Conservation (phyloP, 2,797 vertebrate species). For the Cygnus olor region DNA sequence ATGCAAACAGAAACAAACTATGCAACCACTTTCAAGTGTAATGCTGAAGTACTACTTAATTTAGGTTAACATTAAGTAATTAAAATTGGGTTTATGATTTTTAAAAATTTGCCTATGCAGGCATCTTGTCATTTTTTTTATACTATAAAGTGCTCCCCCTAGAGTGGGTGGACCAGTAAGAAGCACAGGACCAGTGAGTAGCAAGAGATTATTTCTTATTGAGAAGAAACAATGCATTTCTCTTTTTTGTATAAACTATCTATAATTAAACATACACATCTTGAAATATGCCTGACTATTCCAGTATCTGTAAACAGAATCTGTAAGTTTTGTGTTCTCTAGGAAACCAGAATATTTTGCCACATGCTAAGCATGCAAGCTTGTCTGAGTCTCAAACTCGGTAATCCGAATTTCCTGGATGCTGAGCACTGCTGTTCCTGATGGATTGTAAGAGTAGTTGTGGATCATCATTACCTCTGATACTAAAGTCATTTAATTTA, state of each 20-base stretch:
- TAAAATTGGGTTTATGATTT: neutral
- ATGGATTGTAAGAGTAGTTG: rapidly evolving
- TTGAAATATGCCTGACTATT: neutral
- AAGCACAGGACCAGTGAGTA: neutral
- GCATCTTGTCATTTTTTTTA: neutral
- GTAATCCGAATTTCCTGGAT: neutral
- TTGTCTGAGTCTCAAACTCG: neutral
- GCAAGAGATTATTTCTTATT: neutral
- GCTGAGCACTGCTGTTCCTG: neutral
- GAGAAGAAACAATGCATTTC: neutral
- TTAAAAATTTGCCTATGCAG: neutral
- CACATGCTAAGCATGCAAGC: neutral
- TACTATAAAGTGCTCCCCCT: neutral
- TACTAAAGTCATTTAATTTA: neutral
- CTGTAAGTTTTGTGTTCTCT: neutral
- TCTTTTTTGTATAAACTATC: neutral
- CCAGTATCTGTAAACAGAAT: neutral
- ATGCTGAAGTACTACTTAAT: neutral
- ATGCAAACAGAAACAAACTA: neutral
- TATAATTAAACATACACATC: neutral
- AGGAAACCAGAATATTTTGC: neutral
- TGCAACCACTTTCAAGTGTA: neutral
- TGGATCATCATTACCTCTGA: neutral
- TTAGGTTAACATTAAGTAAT: neutral
- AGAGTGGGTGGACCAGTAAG: neutral